phyloP scores from a whole-genome alignment of 2,888 invertebrate genomes.

The Tanytarsus gracilentus region DNA sequence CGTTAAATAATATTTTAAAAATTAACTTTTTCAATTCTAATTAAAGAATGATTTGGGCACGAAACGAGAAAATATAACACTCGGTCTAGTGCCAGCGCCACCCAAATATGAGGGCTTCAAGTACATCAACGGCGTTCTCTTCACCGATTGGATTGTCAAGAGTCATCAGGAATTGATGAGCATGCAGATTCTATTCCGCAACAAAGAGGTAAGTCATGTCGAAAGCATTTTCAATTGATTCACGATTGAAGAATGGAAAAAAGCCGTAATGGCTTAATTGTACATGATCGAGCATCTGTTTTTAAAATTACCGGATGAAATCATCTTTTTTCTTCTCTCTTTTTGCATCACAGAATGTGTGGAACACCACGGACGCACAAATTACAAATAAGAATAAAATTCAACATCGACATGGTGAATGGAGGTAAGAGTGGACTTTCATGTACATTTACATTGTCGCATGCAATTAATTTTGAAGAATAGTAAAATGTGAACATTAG shows the following conservation, averaged over 20 bases:
- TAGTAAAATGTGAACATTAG: no score
- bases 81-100: constrained; percentile 15
- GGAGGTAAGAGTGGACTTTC: constrained; percentile 1
- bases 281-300: not conserved
- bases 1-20: not conserved
- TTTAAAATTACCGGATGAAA: not conserved
- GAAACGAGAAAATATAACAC: constrained; percentile 12
- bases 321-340: not conserved
- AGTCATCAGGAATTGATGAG: constrained; percentile 4
- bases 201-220: constrained; percentile 13
- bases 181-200: constrained; percentile 9
- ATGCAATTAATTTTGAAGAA: not conserved
- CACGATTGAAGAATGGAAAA: not conserved
- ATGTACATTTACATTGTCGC: not conserved
- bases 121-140: constrained; percentile 12
- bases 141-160: constrained; percentile 19
- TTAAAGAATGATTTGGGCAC: constrained; percentile 14
- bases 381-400: not conserved
- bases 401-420: not conserved
- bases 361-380: not conserved
- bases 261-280: constrained; percentile 4
- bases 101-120: constrained; percentile 12
- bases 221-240: not conserved
- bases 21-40: not conserved
- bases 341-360: constrained; percentile 4